Percentiles rank a stretch among this genome's conserved stretches.
These are phyloP conservation scores for Pyrgilauda ruficollis DNA, from an alignment of 2,113 vertebrate species.

Conservation along the genomic window DNA sequence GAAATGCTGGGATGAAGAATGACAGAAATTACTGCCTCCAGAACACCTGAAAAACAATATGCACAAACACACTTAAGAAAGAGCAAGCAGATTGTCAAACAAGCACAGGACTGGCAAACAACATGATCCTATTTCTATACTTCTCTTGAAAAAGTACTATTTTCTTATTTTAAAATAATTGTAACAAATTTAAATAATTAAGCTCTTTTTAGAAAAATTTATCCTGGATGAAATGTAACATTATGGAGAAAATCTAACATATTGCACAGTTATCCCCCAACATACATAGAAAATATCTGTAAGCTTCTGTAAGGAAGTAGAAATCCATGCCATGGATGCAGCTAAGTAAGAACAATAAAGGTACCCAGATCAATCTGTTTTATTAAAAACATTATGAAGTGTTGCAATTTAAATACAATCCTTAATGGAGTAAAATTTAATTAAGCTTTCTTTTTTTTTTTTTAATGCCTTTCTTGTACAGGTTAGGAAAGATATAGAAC, in stretches of 20 bases:
- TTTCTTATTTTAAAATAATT: not conserved
- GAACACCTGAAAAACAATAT: slow-evolving; percentile 76
- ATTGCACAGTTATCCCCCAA: not conserved
- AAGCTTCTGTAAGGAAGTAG: not conserved
- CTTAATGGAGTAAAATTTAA: not conserved
- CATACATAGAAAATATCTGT: not conserved
- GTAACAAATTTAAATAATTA: not conserved
- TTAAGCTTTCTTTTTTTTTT: too few species aligned
- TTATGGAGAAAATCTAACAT: not conserved
- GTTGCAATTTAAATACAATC: not conserved
- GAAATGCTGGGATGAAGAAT: slow-evolving; percentile 80
- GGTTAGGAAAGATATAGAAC: not conserved
- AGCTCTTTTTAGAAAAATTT: not conserved
- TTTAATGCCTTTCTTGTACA: not conserved
- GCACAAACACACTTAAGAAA: not conserved
- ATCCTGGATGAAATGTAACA: not conserved
- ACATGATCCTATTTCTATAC: not conserved
- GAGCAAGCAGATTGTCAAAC: not conserved
- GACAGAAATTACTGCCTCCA: slow-evolving; percentile 85
- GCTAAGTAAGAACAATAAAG: not conserved
- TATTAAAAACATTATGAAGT: not conserved
- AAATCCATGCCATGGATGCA: not conserved
- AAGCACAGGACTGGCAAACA: not conserved
- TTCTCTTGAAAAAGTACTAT: not conserved
- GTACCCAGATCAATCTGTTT: not conserved